Base-by-base conservation (phyloP, 1,140 invertebrate genomes). In the Zaprionus inermis region DNA sequence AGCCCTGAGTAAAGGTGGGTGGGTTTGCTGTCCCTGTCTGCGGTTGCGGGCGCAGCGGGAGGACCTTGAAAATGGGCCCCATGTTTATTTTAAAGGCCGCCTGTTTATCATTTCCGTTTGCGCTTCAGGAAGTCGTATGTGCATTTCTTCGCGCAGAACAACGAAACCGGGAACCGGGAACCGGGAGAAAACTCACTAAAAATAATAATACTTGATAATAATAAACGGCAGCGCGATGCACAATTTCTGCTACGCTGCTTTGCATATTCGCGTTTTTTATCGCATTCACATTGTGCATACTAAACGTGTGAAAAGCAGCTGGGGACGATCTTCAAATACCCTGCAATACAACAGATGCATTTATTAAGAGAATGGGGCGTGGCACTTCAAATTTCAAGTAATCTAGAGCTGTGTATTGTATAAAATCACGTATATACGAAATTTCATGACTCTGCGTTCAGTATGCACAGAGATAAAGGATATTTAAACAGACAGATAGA, bases 41-140 rank as follows among this genome's bases (percentile, higher is more conserved):
- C 10, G 12, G 18, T 12, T 10, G 24, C 5, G 10, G 24, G n/a
- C 28, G 51, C 14, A n/a, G 16, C 18, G 28, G 59, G 49, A n/a
- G 60, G 68, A 76, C 76, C 72, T 78, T 76, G 76, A 76, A 57
- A 76, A 78, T 66, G 67, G 72, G 67, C 61, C 58, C 55, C 60
- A 16, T 64, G 66, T 70, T 74, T 69, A 58, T 73, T 60, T 73
- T 74, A 56, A 59, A 69, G 72, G 58, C 66, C 51, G 66, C 34
- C 54, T 65, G 83, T 77, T 88, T 69, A 78, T 78, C 66, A 89
- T 88, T 89, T 88, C 83, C 83, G 83, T 67, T 88, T 79, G 68
- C 78, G 81, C 77, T 68, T 71, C 74, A 82, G 82, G 83, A 86
- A 79, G 76, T 79, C 68, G 14, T 44, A 54, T 65, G 67, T 24